These are phyloP conservation scores for Lasioglossum oenotherae DNA, from an alignment of 2,888 invertebrate genomes.

Conservation along the genomic window DNA sequence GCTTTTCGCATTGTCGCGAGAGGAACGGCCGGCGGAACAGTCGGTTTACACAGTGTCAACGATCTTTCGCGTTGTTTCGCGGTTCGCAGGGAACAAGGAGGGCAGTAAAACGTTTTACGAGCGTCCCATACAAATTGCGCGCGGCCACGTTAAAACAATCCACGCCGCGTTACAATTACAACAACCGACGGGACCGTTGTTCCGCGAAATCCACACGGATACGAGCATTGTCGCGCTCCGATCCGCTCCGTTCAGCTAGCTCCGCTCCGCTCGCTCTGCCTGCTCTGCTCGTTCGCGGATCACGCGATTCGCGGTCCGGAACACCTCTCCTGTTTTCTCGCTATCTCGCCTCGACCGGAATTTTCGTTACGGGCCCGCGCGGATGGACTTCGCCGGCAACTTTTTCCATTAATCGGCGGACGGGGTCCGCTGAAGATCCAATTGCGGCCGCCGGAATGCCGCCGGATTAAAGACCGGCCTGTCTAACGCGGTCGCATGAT, in stretches of 20 bases:
- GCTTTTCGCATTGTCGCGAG: slow-evolving; percentile 18
- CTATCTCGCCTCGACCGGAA: not conserved
- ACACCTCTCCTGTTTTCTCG: not conserved
- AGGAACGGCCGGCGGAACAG: slow-evolving; percentile 18
- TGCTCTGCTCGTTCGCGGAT: slow-evolving; percentile 13
- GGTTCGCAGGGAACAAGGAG: slow-evolving; percentile 55
- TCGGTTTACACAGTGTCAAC: slow-evolving; percentile 61
- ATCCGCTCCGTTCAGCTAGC: not conserved
- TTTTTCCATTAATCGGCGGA: not conserved
- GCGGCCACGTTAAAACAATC: slow-evolving; percentile 62
- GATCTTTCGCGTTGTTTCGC: slow-evolving; percentile 59
- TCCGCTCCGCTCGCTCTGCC: not conserved
- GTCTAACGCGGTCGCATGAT: not conserved
- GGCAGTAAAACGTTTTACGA: slow-evolving; percentile 70
- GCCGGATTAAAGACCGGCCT: not conserved
- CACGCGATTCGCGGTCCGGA: slow-evolving; percentile 43
- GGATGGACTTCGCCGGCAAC: not conserved
- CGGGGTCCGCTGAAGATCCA: not conserved
- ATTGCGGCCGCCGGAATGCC: not conserved
- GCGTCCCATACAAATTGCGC: slow-evolving; percentile 47
- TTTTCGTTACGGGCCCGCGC: not conserved
- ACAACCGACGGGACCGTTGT: slow-evolving; percentile 41
- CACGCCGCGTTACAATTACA: slow-evolving; percentile 56
- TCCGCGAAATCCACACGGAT: slow-evolving; percentile 43
- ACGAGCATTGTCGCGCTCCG: slow-evolving; percentile 34